Evolutionary conservation across 2,888 invertebrate species (phyloP).

Genomic region (Diogma glabrata): DNA sequence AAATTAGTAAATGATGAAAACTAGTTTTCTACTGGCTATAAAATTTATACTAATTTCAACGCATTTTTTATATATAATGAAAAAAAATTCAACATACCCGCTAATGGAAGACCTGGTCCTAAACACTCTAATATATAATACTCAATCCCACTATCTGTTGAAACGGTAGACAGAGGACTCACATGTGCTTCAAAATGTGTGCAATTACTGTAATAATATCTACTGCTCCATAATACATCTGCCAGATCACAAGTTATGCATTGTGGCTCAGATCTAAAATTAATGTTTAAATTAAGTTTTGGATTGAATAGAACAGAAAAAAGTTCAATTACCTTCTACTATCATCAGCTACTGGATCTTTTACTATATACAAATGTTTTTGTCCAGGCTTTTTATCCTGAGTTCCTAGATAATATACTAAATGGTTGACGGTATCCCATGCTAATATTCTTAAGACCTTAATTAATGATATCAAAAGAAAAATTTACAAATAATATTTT

Average conservation of each 20-base stretch:
- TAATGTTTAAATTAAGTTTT: background rate
- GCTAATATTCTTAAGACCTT: slow-evolving; percentile 55
- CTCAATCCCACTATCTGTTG: slow-evolving; percentile 32
- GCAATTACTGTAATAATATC: slow-evolving; percentile 73
- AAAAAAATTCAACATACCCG: too few species aligned
- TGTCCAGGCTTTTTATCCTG: slow-evolving; percentile 76
- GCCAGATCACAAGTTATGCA: slow-evolving; percentile 78
- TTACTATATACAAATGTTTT: slow-evolving; percentile 76
- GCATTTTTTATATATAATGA: too few species aligned
- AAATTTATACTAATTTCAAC: too few species aligned
- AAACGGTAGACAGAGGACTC: slow-evolving; percentile 40
- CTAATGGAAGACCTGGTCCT: slow-evolving; percentile 83
- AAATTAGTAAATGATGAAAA: too few species aligned
- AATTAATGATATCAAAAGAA: too few species aligned
- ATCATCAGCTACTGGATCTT: slow-evolving; percentile 60
- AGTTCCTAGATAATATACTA: slow-evolving; percentile 67
- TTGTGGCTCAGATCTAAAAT: slow-evolving; percentile 48
- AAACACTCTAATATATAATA: slow-evolving; percentile 76
- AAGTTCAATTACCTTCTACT: slow-evolving; percentile 40
- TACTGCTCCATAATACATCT: slow-evolving; percentile 65
- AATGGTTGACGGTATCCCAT: slow-evolving; percentile 74
- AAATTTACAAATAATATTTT: background rate
- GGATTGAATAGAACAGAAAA: background rate
- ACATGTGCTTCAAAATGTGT: slow-evolving; percentile 74
- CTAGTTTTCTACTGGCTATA: too few species aligned